Conservation (phyloP, 2,888 invertebrate genomes). For the Temnothorax rugatulus region DNA sequence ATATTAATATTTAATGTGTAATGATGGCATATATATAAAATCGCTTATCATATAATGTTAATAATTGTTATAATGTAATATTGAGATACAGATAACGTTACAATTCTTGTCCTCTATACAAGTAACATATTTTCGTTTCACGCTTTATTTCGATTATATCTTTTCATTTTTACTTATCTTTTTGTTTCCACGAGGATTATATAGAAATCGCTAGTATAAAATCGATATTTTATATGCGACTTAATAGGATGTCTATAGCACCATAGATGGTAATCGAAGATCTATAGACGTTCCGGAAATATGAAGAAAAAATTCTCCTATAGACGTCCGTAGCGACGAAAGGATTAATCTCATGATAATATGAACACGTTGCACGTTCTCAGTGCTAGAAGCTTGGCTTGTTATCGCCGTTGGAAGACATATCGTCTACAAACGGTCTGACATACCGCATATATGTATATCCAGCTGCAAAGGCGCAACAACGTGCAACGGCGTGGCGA, state of each 20-base stretch:
- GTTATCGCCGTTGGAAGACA: conserved; percentile 27
- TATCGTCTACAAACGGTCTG: conserved; percentile 6
- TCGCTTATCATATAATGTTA: neutral
- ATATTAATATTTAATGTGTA: neutral
- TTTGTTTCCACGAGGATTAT: neutral
- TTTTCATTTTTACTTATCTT: neutral
- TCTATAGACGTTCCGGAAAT: neutral
- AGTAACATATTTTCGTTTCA: neutral
- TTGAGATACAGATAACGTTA: neutral
- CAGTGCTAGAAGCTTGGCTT: neutral
- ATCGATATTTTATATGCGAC: neutral
- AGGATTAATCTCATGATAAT: conserved; percentile 12
- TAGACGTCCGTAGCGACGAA: neutral
- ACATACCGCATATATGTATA: neutral
- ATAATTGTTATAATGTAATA: neutral
- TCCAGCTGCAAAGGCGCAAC: conserved; percentile 20
- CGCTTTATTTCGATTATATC: neutral
- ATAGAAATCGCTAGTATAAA: neutral
- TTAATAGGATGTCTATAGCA: neutral
- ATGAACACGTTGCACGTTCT: neutral
- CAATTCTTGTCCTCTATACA: neutral
- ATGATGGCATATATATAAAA: neutral
- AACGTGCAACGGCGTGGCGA: conserved; percentile 7
- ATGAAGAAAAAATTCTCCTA: neutral
- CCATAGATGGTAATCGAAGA: neutral